phyloP scores from a whole-genome alignment of 35 echinoderm and acorn worm genomes.

The Chiridota heheva region DNA sequence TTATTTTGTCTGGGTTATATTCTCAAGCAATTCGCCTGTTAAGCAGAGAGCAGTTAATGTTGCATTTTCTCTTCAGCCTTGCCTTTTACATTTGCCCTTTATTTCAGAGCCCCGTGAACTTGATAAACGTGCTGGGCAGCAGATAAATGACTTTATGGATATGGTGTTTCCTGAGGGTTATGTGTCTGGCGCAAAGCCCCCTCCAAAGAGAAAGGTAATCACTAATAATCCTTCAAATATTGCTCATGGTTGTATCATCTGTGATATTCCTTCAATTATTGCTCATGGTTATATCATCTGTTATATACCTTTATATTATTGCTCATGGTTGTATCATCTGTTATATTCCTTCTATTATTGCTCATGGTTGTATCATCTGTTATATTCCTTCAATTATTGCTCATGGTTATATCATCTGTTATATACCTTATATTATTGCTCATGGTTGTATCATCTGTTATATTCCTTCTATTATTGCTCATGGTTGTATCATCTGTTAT shows the following conservation, averaged over 20 bases:
- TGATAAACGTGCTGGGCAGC: conserved; percentile 52
- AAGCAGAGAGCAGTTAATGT: not conserved
- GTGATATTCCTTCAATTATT: no score
- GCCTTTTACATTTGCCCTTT: not conserved
- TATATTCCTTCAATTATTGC: no score
- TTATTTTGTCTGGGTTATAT: not conserved
- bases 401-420: no score
- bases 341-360: no score
- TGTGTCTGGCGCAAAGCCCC: conserved; percentile 62
- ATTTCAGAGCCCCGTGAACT: conserved; percentile 22
- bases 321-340: no score
- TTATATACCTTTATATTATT: not conserved
- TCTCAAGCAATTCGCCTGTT: not conserved
- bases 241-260: no score
- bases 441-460: no score
- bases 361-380: no score
- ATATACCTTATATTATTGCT: no score
- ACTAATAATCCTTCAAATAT: not conserved
- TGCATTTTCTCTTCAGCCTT: not conserved
- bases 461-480: no score
- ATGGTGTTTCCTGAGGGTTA: conserved; percentile 90
- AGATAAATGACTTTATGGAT: conserved; percentile 77
- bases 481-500: no score
- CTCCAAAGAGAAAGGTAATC: conserved; percentile 82
- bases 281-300: no score